Evolutionary conservation across 1,140 invertebrate species (phyloP).

Genomic region (Eriocheir sinensis): DNA sequence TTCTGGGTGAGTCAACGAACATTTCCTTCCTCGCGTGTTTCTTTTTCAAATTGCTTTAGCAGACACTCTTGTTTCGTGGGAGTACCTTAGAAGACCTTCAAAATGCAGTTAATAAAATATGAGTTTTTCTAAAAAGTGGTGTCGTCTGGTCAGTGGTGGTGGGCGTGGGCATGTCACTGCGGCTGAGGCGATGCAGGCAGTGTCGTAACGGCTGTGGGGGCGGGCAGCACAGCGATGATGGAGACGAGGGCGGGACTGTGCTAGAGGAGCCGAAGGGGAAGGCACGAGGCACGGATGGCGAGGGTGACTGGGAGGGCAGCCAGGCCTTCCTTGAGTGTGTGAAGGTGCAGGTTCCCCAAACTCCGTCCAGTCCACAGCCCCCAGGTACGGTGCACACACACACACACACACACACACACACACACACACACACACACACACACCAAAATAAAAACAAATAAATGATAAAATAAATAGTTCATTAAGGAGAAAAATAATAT

Average conservation of each 20-base stretch:
- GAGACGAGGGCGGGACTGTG: neutral
- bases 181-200: neutral
- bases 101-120: no score
- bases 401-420: conserved; percentile 43
- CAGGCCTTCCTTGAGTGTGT: conserved; percentile 27
- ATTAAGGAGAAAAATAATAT: no score
- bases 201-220: neutral
- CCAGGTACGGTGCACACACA: conserved; percentile 5
- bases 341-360: conserved; percentile 3
- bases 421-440: neutral
- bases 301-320: neutral
- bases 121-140: neutral
- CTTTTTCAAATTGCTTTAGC: neutral
- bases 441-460: neutral
- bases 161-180: conserved; percentile 1
- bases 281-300: neutral
- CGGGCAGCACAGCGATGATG: neutral
- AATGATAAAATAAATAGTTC: neutral
- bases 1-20: neutral
- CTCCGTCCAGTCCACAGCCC: neutral
- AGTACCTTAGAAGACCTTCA: neutral
- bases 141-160: neutral
- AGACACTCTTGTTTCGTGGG: neutral
- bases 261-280: neutral
- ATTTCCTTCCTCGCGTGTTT: neutral